Percentiles rank a stretch among this genome's conserved stretches.
These are phyloP conservation scores for Cyclura pinguis DNA, from an alignment of 2,797 vertebrate genomes.

Conservation along the genomic window DNA sequence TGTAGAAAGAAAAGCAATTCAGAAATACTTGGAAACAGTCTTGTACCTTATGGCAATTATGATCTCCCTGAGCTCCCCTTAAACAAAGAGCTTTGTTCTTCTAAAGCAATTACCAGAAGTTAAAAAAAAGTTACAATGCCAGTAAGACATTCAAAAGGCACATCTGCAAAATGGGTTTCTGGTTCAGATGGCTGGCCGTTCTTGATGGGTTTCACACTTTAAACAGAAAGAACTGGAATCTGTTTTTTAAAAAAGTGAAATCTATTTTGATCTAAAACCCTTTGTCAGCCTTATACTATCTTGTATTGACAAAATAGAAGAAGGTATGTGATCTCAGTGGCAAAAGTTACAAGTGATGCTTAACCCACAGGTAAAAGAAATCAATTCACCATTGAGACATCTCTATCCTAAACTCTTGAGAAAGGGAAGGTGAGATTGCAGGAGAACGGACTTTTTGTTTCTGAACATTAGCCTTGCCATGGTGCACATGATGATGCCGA, in stretches of 20 bases:
- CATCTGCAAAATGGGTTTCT: conserved; percentile 58
- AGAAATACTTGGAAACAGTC: conserved; percentile 82
- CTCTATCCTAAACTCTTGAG: neutral
- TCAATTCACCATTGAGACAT: neutral
- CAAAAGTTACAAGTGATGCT: neutral
- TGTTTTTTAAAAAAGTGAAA: conserved; percentile 19
- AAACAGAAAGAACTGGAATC: conserved; percentile 15
- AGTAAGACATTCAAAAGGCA: conserved; percentile 74
- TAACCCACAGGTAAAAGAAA: neutral
- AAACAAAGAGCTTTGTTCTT: conserved; percentile 87
- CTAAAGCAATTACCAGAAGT: conserved; percentile 86
- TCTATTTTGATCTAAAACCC: conserved; percentile 10
- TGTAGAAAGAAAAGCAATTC: conserved; percentile 82
- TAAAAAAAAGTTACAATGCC: conserved; percentile 72
- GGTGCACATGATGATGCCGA: neutral
- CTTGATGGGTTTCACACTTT: conserved; percentile 12
- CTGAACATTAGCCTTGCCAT: neutral
- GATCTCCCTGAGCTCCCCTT: conserved; percentile 83
- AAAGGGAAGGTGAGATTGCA: neutral
- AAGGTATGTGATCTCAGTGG: neutral
- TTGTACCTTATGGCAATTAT: conserved; percentile 82
- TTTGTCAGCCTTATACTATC: neutral
- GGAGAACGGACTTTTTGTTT: neutral
- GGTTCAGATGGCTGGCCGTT: conserved; percentile 32
- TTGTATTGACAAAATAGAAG: conserved; percentile 10